Base-by-base conservation (phyloP, 1,140 invertebrate genomes). In the Drosophila kohkoa region DNA sequence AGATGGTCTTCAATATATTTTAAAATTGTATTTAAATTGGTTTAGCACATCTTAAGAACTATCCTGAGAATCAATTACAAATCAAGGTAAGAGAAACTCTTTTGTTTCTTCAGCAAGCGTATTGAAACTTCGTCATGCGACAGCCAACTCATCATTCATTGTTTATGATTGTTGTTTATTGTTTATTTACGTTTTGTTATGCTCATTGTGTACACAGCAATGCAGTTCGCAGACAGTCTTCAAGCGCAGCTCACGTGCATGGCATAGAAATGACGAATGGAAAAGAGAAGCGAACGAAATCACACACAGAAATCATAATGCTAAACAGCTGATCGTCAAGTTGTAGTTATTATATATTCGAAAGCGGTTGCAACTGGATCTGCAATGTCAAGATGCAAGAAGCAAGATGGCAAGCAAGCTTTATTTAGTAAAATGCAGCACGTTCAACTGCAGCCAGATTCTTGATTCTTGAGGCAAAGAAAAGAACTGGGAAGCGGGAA, bases 371-470 rank as follows among this genome's bases (percentile, higher is more conserved):
- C 28, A 15, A 15, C 30, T 54, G n/a, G 51, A 32, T 11, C 30
- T 54, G 49, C 49, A 52, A 52, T 52, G 49, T 52, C 49, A 52
- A 52, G 49, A 30, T 51, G 20, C 20, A 25, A 25, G 20, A 38
- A 38, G 35, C 16, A 16, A 16, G 16, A 16, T 16, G 2, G 28
- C n/a, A 32, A 10, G 51, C 11, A n/a, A 52, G 28, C 11, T 20
- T 6, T n/a, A n/a, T 16, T 16, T 16, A 16, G 16, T 5, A 30
- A 52, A 52, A n/a, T 52, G 25, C 51, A 52, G 28, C 51, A 52
- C 51, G 28, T 32, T 52, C 51, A 16, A 38, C 54, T 57, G 57
- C 57, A 59, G 41, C 57, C 28, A 43, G 41, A 28, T 32, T 30
- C 30, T 41, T 15, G 32, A 20, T 20, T 13, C 4, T 58, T 58